Percentiles rank a stretch among this genome's conserved stretches.
These are phyloP conservation scores for Artibeus jamaicensis DNA, from an alignment of 2,797 vertebrate species.

Conservation along the genomic window DNA sequence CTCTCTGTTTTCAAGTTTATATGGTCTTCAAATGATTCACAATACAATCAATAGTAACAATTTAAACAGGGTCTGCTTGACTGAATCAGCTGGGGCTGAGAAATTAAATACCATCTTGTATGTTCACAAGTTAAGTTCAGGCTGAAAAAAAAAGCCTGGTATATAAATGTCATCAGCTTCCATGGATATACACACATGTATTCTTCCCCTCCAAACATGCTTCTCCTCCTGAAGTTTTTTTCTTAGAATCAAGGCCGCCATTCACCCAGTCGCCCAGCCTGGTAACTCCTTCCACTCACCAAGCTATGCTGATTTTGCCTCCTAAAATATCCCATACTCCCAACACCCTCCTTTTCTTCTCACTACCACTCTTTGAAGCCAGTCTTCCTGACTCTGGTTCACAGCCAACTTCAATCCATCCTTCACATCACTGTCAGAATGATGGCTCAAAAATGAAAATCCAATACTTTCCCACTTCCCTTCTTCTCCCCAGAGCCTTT, in stretches of 20 bases:
- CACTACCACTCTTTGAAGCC: neutral
- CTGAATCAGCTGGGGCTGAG: neutral
- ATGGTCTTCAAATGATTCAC: neutral
- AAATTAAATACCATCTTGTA: neutral
- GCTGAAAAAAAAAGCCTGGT: neutral
- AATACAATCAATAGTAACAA: neutral
- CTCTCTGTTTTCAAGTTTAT: neutral
- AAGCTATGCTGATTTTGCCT: neutral
- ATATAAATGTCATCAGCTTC: neutral
- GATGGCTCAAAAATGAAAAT: neutral
- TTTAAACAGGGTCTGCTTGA: neutral
- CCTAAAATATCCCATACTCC: neutral
- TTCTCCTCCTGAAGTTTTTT: neutral
- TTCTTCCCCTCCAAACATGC: neutral
- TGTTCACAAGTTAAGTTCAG: neutral
- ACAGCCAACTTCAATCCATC: neutral
- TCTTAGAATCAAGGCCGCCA: neutral
- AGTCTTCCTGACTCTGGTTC: neutral
- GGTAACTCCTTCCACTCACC: neutral
- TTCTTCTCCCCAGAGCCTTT: neutral
- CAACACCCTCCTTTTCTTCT: neutral
- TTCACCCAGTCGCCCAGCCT: neutral
- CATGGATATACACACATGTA: neutral
- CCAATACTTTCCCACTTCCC: neutral
- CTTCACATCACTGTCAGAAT: neutral